Evolutionary conservation across 2,113 vertebrate species (phyloP).

Genomic region (Larimichthys crocea): DNA sequence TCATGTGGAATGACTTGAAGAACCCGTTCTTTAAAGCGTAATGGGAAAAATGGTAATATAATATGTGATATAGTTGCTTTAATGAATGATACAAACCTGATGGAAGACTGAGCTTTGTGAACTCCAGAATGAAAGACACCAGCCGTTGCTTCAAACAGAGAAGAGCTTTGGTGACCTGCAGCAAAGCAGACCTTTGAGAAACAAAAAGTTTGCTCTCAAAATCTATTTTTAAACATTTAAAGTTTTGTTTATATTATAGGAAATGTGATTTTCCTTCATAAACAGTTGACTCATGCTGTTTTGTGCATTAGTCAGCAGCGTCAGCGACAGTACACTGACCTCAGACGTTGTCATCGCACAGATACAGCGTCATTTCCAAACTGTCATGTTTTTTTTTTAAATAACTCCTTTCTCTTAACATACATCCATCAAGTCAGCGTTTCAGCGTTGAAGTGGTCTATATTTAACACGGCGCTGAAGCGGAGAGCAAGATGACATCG

Average conservation of each 20-base stretch:
- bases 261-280: slow-evolving; percentile 7
- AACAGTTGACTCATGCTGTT: slow-evolving; percentile 27
- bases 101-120: background rate
- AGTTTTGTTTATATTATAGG: background rate
- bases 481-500: background rate
- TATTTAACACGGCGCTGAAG: background rate
- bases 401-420: background rate
- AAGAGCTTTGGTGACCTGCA: background rate
- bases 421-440: background rate
- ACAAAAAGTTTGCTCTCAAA: background rate
- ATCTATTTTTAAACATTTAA: background rate
- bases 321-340: slow-evolving; percentile 19
- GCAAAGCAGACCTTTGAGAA: background rate
- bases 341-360: slow-evolving; percentile 3
- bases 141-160: background rate
- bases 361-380: background rate
- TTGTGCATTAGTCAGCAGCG: slow-evolving; percentile 36
- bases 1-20: background rate
- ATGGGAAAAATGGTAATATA: background rate
- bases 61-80: background rate
- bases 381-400: background rate
- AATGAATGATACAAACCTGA: background rate
- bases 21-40: background rate
- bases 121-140: no score
- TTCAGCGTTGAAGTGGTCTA: background rate